Evolutionary conservation across 2,113 vertebrate genomes (phyloP).

Genomic region (Uria aalge): DNA sequence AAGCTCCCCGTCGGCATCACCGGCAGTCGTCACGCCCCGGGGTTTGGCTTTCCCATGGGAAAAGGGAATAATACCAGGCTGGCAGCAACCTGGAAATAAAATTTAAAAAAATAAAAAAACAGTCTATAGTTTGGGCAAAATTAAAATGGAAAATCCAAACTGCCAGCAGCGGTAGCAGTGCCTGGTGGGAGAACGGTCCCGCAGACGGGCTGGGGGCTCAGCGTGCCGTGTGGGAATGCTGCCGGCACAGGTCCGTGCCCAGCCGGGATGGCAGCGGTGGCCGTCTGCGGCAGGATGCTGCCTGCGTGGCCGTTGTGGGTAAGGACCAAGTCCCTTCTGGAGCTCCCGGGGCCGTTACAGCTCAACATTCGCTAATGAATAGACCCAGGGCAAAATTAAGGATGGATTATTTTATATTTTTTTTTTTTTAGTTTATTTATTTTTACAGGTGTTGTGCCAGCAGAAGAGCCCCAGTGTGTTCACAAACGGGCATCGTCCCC

Average conservation of each 20-base stretch:
- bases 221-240: background rate
- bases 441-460: background rate
- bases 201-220: background rate
- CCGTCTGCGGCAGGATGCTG: background rate
- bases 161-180: background rate
- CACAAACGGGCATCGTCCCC: background rate
- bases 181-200: background rate
- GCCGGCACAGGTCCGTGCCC: background rate
- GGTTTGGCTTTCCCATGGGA: background rate
- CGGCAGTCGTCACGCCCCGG: background rate
- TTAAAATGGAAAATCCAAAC: background rate
- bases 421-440: background rate
- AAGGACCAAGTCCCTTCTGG: fast-evolving
- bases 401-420: background rate
- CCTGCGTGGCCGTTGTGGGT: background rate
- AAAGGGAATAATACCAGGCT: background rate
- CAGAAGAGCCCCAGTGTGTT: background rate
- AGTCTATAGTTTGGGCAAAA: background rate
- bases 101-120: background rate
- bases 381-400: background rate
- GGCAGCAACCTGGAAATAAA: background rate
- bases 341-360: fast-evolving
- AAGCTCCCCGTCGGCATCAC: background rate
- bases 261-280: fast-evolving
- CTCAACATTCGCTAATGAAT: too few relatives aligned